Conservation (phyloP, 2,797 vertebrate species). For the Sylvia borin region DNA sequence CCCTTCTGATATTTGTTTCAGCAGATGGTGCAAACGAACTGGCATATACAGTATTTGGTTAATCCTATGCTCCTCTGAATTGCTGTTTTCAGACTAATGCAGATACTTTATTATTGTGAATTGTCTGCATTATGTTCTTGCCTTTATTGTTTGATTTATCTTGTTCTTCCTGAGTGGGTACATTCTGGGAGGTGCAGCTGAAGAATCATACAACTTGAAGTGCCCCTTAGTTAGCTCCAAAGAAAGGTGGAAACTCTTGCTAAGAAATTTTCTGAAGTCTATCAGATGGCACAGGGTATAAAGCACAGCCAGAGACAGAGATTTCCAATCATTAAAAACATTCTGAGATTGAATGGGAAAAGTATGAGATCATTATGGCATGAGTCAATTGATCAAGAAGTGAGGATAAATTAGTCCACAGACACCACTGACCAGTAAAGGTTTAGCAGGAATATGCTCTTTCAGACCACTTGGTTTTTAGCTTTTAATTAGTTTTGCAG, state of each 20-base stretch:
- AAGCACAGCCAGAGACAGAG: neutral
- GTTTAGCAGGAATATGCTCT: neutral
- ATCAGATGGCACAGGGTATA: neutral
- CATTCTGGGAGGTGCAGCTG: neutral
- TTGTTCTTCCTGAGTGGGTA: neutral
- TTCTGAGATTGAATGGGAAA: neutral
- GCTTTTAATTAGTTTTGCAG: neutral
- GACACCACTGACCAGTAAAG: neutral
- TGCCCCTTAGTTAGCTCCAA: neutral
- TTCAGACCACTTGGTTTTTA: neutral
- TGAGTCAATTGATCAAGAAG: neutral
- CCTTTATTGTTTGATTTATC: slow-evolving; percentile 26
- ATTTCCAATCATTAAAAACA: neutral
- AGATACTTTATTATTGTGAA: slow-evolving; percentile 34
- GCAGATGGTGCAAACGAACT: slow-evolving; percentile 47
- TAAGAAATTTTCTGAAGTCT: slow-evolving; percentile 11
- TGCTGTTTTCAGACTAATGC: slow-evolving; percentile 41
- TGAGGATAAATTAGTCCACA: neutral
- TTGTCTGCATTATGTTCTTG: slow-evolving; percentile 8
- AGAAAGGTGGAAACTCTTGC: neutral
- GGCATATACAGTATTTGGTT: slow-evolving; percentile 36
- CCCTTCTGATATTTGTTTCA: slow-evolving; percentile 21
- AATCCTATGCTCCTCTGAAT: slow-evolving; percentile 40
- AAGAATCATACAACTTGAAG: neutral
- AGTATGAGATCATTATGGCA: neutral